Percentiles rank a stretch among this genome's conserved stretches.
These are phyloP conservation scores for Lophura swinhoii DNA, from an alignment of 2,797 vertebrate genomes.

Conservation along the genomic window DNA sequence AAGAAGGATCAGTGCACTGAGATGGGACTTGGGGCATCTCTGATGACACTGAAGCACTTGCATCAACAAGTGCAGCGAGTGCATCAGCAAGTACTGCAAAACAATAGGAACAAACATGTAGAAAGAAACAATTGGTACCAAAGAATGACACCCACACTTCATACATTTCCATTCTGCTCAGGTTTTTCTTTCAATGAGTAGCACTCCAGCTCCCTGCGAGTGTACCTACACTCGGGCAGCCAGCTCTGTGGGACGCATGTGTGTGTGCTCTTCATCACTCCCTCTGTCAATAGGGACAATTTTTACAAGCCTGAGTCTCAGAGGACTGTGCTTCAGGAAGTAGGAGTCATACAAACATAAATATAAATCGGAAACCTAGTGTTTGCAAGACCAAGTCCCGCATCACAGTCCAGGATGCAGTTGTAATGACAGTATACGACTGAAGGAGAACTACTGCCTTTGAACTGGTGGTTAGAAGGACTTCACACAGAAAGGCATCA, in stretches of 20 bases:
- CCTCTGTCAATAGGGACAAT: background rate
- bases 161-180: background rate
- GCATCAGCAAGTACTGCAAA: background rate
- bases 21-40: background rate
- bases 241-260: background rate
- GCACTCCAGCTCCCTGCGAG: background rate
- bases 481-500: background rate
- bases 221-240: fast-evolving
- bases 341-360: background rate
- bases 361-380: background rate
- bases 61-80: background rate
- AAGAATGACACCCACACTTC: background rate
- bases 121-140: fast-evolving
- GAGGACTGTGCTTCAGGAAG: background rate
- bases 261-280: background rate
- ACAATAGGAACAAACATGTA: background rate
- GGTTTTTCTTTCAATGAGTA: background rate
- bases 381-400: background rate
- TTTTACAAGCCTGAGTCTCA: background rate
- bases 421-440: background rate
- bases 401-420: background rate
- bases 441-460: background rate
- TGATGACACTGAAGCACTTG: background rate
- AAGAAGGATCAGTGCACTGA: background rate
- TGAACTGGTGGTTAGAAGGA: background rate